Evolutionary conservation across 1,140 invertebrate genomes (phyloP).

Genomic region (Matsumurasca onukii): DNA sequence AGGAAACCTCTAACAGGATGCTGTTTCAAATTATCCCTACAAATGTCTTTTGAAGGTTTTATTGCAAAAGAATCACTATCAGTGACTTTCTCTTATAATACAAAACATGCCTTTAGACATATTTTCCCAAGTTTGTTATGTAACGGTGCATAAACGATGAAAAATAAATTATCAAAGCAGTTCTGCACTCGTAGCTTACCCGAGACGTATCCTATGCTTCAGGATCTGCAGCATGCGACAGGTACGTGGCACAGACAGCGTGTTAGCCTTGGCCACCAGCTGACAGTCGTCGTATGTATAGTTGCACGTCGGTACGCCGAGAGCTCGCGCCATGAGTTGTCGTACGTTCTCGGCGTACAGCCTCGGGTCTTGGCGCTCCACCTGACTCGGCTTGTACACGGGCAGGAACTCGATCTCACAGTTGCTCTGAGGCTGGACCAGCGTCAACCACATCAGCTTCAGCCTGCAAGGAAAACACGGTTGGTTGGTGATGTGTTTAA

Average conservation of each 20-base stretch:
- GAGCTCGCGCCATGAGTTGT: constrained; percentile 84
- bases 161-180: neutral
- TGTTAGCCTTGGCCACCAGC: constrained; percentile 77
- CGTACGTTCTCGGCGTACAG: constrained; percentile 90
- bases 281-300: constrained; percentile 92
- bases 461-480: constrained; percentile 64
- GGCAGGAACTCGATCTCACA: constrained; percentile 95
- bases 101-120: neutral
- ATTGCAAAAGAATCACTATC: neutral
- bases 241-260: constrained; percentile 73
- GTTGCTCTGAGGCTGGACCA: constrained; percentile 86
- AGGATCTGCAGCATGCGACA: constrained; percentile 73
- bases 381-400: constrained; percentile 84
- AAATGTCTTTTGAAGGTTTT: neutral
- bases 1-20: no score
- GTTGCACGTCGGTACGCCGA: constrained; percentile 83
- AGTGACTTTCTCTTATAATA: neutral
- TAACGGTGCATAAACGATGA: neutral
- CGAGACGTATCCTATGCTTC: constrained; percentile 68
- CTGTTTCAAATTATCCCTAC: neutral
- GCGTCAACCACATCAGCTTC: constrained; percentile 84
- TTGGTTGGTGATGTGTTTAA: no score
- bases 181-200: constrained; percentile 51
- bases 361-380: constrained; percentile 84
- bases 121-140: neutral